phyloP scores from a whole-genome alignment of 2,888 invertebrate genomes.

The Odontocolon sp. region DNA sequence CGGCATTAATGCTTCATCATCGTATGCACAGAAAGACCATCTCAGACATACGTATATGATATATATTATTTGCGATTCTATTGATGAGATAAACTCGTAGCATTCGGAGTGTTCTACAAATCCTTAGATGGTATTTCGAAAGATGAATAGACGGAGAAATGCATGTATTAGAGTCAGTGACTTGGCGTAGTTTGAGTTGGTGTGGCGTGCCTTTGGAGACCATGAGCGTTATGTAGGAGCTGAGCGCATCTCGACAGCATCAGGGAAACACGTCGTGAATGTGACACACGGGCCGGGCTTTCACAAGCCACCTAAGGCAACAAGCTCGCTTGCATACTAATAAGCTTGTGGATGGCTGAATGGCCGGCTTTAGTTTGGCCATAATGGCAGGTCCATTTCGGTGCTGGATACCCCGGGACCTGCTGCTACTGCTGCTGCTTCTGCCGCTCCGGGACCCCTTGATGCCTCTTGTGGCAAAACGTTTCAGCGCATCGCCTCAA shows the following conservation, averaged over 20 bases:
- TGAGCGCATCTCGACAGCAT: constrained; percentile 65
- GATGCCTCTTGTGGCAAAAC: constrained; percentile 64
- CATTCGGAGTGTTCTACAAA: constrained; percentile 22
- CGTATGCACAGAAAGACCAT: too few species aligned
- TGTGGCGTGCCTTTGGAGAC: constrained; percentile 23
- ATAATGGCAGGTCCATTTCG: constrained; percentile 79
- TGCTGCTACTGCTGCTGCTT: constrained; percentile 36
- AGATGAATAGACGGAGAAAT: constrained; percentile 49
- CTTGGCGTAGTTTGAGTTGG: constrained; percentile 4
- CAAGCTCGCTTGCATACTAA: constrained; percentile 79
- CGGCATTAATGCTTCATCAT: too few species aligned
- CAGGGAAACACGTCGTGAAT: constrained; percentile 75
- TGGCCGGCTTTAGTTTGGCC: constrained; percentile 77
- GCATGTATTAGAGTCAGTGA: constrained; percentile 38
- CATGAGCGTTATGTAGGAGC: background rate
- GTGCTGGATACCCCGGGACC: constrained; percentile 49
- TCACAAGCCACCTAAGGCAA: constrained; percentile 77
- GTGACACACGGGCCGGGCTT: constrained; percentile 75
- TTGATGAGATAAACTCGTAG: constrained; percentile 27
- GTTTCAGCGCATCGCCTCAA: constrained; percentile 58
- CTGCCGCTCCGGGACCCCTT: constrained; percentile 55
- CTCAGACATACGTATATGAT: too few species aligned
- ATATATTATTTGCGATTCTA: background rate
- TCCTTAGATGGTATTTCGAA: constrained; percentile 18
- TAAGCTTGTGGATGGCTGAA: constrained; percentile 77